phyloP scores from a whole-genome alignment of 2,113 vertebrate genomes.

The Oplegnathus fasciatus region DNA sequence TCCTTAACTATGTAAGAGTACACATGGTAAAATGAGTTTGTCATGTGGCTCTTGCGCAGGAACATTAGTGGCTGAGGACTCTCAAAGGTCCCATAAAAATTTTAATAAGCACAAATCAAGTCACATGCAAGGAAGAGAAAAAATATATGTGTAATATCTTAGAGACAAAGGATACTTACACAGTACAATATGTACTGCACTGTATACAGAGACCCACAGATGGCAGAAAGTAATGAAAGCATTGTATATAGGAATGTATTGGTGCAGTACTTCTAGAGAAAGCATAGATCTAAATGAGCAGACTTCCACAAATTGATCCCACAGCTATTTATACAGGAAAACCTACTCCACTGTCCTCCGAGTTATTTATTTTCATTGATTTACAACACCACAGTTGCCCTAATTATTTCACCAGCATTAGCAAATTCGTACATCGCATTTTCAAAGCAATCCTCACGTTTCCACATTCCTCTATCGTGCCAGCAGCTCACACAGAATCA shows the following conservation, averaged over 20 bases:
- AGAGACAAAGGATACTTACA: constrained; percentile 9
- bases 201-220: neutral
- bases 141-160: constrained; percentile 3
- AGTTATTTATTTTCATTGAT: constrained; percentile 33
- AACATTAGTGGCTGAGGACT: constrained; percentile 27
- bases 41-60: constrained; percentile 21
- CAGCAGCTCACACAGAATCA: constrained; percentile 38
- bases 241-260: neutral
- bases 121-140: neutral
- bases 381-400: constrained; percentile 6
- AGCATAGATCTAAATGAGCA: constrained; percentile 20
- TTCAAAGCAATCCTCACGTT: constrained; percentile 33
- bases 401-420: constrained; percentile 22
- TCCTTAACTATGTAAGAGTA: constrained; percentile 1
- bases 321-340: constrained; percentile 10
- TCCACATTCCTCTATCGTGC: constrained; percentile 9
- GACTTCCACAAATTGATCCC: constrained; percentile 25
- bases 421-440: constrained; percentile 18
- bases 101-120: constrained; percentile 49
- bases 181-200: neutral
- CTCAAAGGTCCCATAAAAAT: constrained; percentile 38
- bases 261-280: constrained; percentile 2
- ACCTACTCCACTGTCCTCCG: neutral
- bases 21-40: neutral
- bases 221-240: neutral